Evolutionary conservation across 1,140 invertebrate species (phyloP).

Genomic region (Drosophila kepulauana): DNA sequence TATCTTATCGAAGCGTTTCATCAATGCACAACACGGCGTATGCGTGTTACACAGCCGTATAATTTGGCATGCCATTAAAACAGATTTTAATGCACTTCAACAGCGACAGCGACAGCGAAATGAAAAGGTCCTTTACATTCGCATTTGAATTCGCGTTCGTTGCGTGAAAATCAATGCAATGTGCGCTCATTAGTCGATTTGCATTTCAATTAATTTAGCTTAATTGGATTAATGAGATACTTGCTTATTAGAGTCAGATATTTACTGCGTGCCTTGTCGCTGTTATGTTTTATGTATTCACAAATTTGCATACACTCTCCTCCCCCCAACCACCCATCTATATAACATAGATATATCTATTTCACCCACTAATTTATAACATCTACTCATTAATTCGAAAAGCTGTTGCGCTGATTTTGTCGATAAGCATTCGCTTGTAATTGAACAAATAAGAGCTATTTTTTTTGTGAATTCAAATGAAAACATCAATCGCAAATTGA

Average conservation of each 20-base stretch:
- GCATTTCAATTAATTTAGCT: conserved; percentile 78
- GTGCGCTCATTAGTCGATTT: conserved; percentile 78
- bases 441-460: conserved; percentile 40
- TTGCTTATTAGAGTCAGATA: conserved; percentile 65
- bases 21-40: conserved; percentile 59
- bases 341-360: conserved; percentile 57
- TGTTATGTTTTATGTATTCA: conserved; percentile 48
- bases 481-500: conserved; percentile 41
- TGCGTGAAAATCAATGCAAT: conserved; percentile 55
- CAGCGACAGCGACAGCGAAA: not conserved
- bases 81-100: conserved; percentile 55
- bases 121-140: not conserved
- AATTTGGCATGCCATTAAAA: conserved; percentile 64
- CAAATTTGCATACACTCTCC: conserved; percentile 61
- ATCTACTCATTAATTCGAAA: conserved; percentile 66
- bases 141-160: conserved; percentile 37
- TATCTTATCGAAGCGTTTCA: conserved; percentile 49
- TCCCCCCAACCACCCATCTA: not conserved
- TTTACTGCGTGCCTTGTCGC: conserved; percentile 48
- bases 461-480: not conserved
- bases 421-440: conserved; percentile 57
- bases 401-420: conserved; percentile 57
- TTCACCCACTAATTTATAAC: conserved; percentile 63
- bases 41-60: conserved; percentile 53
- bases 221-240: conserved; percentile 81